Evolutionary conservation across 2,797 vertebrate species (phyloP), one percentile per base, ranked within the genome.

Genomic region (Fratercula arctica): DNA sequence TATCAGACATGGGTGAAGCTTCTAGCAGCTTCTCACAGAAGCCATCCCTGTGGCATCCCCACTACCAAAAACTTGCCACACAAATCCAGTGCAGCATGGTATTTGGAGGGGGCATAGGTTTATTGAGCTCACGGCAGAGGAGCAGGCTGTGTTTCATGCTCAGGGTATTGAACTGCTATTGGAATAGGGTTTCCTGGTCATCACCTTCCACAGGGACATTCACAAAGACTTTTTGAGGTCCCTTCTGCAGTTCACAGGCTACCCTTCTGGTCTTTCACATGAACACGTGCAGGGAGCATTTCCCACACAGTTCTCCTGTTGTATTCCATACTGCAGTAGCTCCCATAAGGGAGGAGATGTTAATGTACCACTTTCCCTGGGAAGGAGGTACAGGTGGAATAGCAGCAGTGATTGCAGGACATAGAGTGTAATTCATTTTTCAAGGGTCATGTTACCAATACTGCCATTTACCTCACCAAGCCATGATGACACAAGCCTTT

Each of bases 281-380:
- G 11, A 67, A 41, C 3, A 9, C 19, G 31, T 23, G 14, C 50
- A 70, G 29, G 21, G 18, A 68, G 5, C 41, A 81, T 11, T 15
- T 95, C 31, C 41, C 6, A 6, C 3, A 2, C 0, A 0, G 31
- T 53, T 66, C 24, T 78, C 61, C 9, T 3, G 13, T 28, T 76
- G 15, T 68, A 33, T 79, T 72, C 25, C 26, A n/a, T 21, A 15
- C 26, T 51, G 15, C 5, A 4, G 6, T 24, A 33, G 21, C 37
- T 86, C 26, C 39, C 3, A 2, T 53, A 31, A 16, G 45, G 28
- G 7, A 56, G 20, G 24, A 78, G 26, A 26, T 46, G 18, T 48
- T 90, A 82, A 68, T 18, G 16, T 11, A 24, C 7, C 20, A 21
- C 37, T 90, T 88, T 61, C 28, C 9, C 41, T 6, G 4, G 16